These are phyloP conservation scores for Brassicogethes aeneus DNA, from an alignment of 2,888 invertebrate genomes.

Conservation along the genomic window DNA sequence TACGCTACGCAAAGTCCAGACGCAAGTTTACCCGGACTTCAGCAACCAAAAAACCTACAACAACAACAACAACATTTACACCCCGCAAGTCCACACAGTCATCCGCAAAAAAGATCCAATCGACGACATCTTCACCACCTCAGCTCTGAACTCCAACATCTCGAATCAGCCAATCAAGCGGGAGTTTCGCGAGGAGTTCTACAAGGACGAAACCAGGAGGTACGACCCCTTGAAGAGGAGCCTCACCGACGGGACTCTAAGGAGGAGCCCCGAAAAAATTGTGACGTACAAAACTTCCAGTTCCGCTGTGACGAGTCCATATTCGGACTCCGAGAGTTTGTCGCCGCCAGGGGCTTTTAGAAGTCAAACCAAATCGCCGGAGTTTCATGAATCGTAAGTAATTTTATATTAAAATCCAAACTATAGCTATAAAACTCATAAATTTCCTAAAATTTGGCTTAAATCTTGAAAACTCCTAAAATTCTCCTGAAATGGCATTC, in stretches of 20 bases:
- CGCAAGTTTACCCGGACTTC: slow-evolving; percentile 35
- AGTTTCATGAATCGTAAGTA: slow-evolving; percentile 45
- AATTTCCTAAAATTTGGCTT: neutral
- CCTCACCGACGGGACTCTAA: slow-evolving; percentile 36
- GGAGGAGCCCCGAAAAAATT: slow-evolving; percentile 30
- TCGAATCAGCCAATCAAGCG: slow-evolving; percentile 34
- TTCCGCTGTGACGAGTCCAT: slow-evolving; percentile 31
- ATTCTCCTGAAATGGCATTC: no score
- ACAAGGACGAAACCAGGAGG: slow-evolving; percentile 33
- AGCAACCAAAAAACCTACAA: slow-evolving; percentile 25
- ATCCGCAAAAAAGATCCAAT: slow-evolving; percentile 32
- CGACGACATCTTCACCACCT: slow-evolving; percentile 39
- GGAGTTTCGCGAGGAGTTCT: slow-evolving; percentile 37
- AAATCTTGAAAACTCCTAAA: no score
- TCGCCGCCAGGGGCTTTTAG: slow-evolving; percentile 39
- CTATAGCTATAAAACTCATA: neutral
- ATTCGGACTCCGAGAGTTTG: slow-evolving; percentile 39
- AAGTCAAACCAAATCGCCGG: slow-evolving; percentile 37
- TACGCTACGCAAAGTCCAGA: slow-evolving; percentile 38
- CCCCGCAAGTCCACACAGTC: slow-evolving; percentile 10
- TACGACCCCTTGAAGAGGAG: slow-evolving; percentile 39
- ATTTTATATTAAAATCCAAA: slow-evolving; percentile 5
- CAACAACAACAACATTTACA: slow-evolving; percentile 12
- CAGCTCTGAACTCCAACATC: slow-evolving; percentile 36
- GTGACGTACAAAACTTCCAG: slow-evolving; percentile 23